Evolutionary conservation across 2,797 vertebrate genomes (phyloP).

Genomic region (Allobates femoralis): DNA sequence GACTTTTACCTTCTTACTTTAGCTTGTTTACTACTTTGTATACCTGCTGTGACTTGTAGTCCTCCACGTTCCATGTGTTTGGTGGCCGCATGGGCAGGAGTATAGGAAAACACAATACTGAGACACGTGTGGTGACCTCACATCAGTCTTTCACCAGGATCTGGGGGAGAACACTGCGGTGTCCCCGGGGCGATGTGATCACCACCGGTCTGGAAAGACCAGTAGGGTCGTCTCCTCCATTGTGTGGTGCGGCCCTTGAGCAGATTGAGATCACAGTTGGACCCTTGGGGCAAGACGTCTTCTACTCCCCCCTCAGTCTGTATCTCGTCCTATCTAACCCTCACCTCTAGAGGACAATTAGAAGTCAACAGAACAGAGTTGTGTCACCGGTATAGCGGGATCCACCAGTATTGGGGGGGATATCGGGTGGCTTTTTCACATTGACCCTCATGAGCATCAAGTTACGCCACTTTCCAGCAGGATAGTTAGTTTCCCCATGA

Average conservation of each 20-base stretch:
- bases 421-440: too few relatives aligned
- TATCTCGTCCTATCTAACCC: background rate
- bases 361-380: background rate
- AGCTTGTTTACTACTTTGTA: too few relatives aligned
- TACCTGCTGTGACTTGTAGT: background rate
- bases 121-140: background rate
- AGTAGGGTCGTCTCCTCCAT: background rate
- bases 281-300: background rate
- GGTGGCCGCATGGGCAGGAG: background rate
- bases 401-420: too few relatives aligned
- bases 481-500: too few relatives aligned
- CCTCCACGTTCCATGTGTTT: background rate
- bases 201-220: background rate
- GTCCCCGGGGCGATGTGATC: background rate
- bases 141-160: too few relatives aligned
- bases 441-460: too few relatives aligned
- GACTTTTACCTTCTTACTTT: too few relatives aligned
- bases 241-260: background rate
- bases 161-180: too few relatives aligned
- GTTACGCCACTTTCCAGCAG: too few relatives aligned
- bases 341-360: too few relatives aligned
- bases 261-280: background rate
- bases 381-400: too few relatives aligned
- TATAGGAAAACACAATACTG: background rate
- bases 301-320: background rate